Evolutionary conservation across 2,888 invertebrate species (phyloP).

Genomic region (Actias luna): DNA sequence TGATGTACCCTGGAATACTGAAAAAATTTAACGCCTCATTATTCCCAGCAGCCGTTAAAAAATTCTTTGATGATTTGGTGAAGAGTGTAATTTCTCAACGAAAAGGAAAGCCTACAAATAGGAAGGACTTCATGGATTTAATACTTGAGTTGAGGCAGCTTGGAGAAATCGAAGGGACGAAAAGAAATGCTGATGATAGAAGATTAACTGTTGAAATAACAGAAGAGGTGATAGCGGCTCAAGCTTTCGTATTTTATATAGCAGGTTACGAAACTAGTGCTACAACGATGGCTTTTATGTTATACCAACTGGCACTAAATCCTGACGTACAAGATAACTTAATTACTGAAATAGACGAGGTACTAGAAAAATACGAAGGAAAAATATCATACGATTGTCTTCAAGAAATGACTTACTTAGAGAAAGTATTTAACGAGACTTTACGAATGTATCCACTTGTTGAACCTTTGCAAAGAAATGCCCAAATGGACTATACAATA

Average conservation of each 20-base stretch:
- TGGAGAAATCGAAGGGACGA: conserved; percentile 33
- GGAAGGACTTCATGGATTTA: conserved; percentile 56
- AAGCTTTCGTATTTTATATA: conserved; percentile 65
- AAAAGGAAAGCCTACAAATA: conserved; percentile 38
- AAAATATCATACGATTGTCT: conserved; percentile 58
- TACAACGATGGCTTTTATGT: conserved; percentile 53
- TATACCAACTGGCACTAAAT: conserved; percentile 57
- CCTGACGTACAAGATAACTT: conserved; percentile 58
- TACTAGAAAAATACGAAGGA: conserved; percentile 43
- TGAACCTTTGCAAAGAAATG: conserved; percentile 54
- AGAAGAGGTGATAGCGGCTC: conserved; percentile 54
- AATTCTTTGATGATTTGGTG: conserved; percentile 43
- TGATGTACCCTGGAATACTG: conserved; percentile 50
- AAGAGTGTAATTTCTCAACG: conserved; percentile 38
- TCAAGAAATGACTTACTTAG: conserved; percentile 58
- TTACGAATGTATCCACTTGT: conserved; percentile 70
- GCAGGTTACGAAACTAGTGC: conserved; percentile 73
- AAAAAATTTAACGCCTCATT: conserved; percentile 38
- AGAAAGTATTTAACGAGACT: conserved; percentile 58
- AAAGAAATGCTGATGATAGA: conserved; percentile 25
- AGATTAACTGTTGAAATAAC: conserved; percentile 40
- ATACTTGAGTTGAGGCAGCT: conserved; percentile 44
- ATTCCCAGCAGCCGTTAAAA: conserved; percentile 34
- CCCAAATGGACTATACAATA: conserved; percentile 49
- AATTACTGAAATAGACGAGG: conserved; percentile 46